Base-by-base conservation (phyloP, 1,140 invertebrate genomes). In the Andricus grossulariae region DNA sequence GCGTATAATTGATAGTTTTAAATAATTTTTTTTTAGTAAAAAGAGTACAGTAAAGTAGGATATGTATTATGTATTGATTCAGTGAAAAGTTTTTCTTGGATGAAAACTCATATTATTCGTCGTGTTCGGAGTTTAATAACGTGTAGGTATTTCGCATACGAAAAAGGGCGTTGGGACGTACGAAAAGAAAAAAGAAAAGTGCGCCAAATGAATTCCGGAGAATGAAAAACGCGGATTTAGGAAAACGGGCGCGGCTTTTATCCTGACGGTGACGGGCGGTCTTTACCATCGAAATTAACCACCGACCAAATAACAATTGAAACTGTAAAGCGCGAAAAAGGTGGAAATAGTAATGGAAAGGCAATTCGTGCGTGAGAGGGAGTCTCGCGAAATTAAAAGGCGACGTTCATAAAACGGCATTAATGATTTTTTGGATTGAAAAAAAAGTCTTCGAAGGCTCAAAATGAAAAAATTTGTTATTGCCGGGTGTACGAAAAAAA, bases 301-400 rank as follows among this genome's bases (percentile, higher is more conserved):
- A 66, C 60, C 60, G 5, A n/a, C 12, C 25, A 7, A 25, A 66
- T 66, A 39, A 66, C 60, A 66, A 66, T 66, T 66, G 60, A 39
- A 66, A 39, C 32, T n/a, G 57, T 39, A 66, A 66, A 66, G 60
- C 60, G 60, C 60, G 60, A 66, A 66, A 66, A 66, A 25, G 32
- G 60, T 15, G 15, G 32, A 66, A 66, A 39, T 39, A 32, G 32
- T 39, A 60, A 16, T 32, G 16, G 25, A 57, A 66, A 21, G 16
- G 21, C 57, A 32, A 32, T 25, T 60, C 25, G 32, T 66, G 60
- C 60, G 60, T 66, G 21, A 66, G 57, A 7, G 25, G 13, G 60
- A 57, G 5, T 66, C 52, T 54, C 60, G 16, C 15, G 25, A 66
- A 66, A 66, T 66, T 66, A 16, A 45, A 39, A 66, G 39, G 60